phyloP scores from a whole-genome alignment of 2,797 vertebrate genomes.

The Anas georgica region DNA sequence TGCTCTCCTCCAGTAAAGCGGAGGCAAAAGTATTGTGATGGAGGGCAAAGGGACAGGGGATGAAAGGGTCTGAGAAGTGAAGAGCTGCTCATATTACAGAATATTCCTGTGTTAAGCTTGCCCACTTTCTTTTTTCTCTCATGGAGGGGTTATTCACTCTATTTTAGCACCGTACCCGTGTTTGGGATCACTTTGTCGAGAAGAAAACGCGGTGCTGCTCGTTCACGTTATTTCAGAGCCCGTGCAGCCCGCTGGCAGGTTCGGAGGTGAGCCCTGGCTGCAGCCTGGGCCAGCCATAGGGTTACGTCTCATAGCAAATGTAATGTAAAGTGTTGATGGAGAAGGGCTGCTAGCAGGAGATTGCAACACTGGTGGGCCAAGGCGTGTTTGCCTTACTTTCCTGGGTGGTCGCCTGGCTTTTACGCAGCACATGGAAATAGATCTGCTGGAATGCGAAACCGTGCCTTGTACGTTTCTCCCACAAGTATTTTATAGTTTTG shows the following conservation, averaged over 20 bases:
- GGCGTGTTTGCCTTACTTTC: background rate
- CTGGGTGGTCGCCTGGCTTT: conserved; percentile 46
- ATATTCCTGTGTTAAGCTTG: background rate
- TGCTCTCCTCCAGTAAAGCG: background rate
- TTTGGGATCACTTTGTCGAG: background rate
- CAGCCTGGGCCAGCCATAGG: fast-evolving
- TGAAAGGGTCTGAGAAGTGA: background rate
- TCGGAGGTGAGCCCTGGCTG: background rate
- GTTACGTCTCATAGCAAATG: background rate
- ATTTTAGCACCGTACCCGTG: background rate
- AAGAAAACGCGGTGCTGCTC: background rate
- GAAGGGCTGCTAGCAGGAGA: background rate
- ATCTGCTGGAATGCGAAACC: conserved; percentile 52
- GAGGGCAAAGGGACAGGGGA: background rate
- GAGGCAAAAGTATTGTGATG: background rate
- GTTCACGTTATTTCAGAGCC: background rate
- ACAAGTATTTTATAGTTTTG: conserved; percentile 68
- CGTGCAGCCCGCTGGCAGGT: no score
- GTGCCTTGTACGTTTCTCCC: conserved; percentile 48
- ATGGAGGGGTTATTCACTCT: background rate
- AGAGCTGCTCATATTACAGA: background rate
- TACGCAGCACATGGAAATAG: conserved; percentile 21
- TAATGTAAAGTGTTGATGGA: background rate
- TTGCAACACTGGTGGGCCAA: conserved; percentile 1
- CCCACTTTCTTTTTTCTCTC: background rate